phyloP scores from a whole-genome alignment of 2,888 invertebrate species.

The Nomada flava region DNA sequence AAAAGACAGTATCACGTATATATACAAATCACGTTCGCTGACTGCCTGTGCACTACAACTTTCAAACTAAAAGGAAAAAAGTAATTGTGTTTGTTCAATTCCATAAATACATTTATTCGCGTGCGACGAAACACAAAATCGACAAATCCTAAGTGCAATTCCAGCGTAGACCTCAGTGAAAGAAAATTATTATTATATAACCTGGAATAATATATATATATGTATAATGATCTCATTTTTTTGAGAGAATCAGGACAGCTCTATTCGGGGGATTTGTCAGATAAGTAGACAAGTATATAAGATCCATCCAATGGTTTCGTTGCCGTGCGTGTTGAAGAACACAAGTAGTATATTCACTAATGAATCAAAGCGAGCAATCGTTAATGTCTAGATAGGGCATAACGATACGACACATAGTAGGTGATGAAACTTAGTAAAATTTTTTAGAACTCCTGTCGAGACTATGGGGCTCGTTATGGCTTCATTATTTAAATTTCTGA shows the following conservation, averaged over 20 bases:
- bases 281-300: conserved; percentile 55
- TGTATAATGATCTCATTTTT: conserved; percentile 62
- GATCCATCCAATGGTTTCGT: conserved; percentile 70
- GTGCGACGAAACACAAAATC: conserved; percentile 67
- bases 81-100: conserved; percentile 66
- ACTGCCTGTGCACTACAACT: conserved; percentile 71
- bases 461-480: conserved; percentile 79
- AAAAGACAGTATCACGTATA: conserved; percentile 68
- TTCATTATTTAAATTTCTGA: conserved; percentile 76
- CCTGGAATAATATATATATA: conserved; percentile 17
- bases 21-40: conserved; percentile 72
- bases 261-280: conserved; percentile 71
- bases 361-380: conserved; percentile 78
- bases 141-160: conserved; percentile 72
- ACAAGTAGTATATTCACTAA: conserved; percentile 79
- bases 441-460: conserved; percentile 80
- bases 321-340: conserved; percentile 70
- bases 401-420: conserved; percentile 77
- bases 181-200: conserved; percentile 8
- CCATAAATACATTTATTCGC: conserved; percentile 71
- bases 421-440: conserved; percentile 80
- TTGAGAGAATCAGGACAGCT: conserved; percentile 46
- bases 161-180: conserved; percentile 26
- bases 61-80: conserved; percentile 57
- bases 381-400: conserved; percentile 73